A percentile compares a stretch with the other conserved stretches of the same genome.
Evolutionary conservation across 2,888 invertebrate species (phyloP).

Genomic region (Cheilosia grossa): DNA sequence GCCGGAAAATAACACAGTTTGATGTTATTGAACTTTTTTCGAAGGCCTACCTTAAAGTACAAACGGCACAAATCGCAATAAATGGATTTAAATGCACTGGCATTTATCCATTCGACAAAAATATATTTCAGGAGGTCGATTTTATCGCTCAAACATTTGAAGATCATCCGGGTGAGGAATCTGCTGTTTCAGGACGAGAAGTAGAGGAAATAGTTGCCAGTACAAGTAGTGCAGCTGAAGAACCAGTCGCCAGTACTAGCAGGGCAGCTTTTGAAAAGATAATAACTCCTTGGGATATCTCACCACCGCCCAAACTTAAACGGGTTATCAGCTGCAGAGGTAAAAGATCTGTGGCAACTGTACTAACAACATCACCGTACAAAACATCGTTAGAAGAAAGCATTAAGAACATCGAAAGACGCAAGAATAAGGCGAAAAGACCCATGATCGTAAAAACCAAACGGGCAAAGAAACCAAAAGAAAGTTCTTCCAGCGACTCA

Average conservation of each 20-base stretch:
- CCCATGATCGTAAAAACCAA: not conserved
- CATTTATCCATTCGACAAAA: conserved; percentile 5
- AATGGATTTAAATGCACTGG: not conserved
- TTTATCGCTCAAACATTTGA: conserved; percentile 10
- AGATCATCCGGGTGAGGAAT: conserved; percentile 24
- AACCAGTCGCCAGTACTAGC: conserved; percentile 22
- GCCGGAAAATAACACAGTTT: too few relatives aligned
- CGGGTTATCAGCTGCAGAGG: not conserved
- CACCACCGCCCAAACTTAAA: conserved; percentile 12
- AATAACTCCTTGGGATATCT: conserved; percentile 7
- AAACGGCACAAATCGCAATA: not conserved
- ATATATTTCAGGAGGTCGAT: conserved; percentile 31
- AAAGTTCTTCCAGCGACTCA: conserved; percentile 19
- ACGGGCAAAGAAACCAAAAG: conserved; percentile 7
- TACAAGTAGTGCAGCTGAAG: conserved; percentile 3
- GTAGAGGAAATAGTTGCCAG: conserved; percentile 15
- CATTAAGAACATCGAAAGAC: conserved; percentile 21
- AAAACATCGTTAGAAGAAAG: conserved; percentile 29
- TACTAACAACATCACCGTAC: conserved; percentile 24
- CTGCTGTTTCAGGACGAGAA: not conserved
- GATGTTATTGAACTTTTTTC: conserved; percentile 21
- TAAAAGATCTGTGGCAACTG: conserved; percentile 22
- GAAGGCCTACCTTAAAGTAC: conserved; percentile 16
- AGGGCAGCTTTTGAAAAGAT: conserved; percentile 13
- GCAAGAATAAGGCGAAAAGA: conserved; percentile 9